phyloP scores from a whole-genome alignment of 1,140 invertebrate species.

The Zeugodacus cucurbitae region DNA sequence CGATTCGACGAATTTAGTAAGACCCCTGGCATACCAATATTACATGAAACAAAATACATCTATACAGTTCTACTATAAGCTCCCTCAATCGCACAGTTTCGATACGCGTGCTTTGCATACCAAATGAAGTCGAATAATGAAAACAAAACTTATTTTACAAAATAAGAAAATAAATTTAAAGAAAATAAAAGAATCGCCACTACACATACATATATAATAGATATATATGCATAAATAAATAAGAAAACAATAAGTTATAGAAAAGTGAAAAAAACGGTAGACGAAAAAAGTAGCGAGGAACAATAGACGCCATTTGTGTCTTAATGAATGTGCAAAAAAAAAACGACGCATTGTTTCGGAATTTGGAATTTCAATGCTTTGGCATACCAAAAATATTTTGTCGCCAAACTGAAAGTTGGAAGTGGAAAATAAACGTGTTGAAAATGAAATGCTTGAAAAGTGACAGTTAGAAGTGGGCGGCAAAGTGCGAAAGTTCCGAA shows the following conservation, averaged over 20 bases:
- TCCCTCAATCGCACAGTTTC: neutral
- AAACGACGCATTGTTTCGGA: neutral
- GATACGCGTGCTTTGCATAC: neutral
- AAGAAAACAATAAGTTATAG: neutral
- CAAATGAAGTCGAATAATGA: neutral
- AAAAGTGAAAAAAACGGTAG: neutral
- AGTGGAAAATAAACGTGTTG: neutral
- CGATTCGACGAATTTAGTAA: neutral
- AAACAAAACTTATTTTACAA: neutral
- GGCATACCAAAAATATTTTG: neutral
- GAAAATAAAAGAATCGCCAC: neutral
- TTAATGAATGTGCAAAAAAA: neutral
- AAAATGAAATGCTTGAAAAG: neutral
- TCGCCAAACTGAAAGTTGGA: neutral
- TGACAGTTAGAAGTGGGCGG: neutral
- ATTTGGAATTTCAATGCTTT: neutral
- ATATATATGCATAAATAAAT: neutral
- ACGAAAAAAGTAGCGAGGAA: neutral
- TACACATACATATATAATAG: neutral
- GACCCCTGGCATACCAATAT: neutral
- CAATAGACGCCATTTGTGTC: neutral
- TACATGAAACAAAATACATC: neutral
- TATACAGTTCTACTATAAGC: neutral
- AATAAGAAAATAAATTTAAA: neutral
- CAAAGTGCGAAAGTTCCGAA: neutral